Evolutionary conservation across 2,113 vertebrate genomes (phyloP), one percentile per base, ranked within the genome.

Genomic region (Chaetops frenatus): DNA sequence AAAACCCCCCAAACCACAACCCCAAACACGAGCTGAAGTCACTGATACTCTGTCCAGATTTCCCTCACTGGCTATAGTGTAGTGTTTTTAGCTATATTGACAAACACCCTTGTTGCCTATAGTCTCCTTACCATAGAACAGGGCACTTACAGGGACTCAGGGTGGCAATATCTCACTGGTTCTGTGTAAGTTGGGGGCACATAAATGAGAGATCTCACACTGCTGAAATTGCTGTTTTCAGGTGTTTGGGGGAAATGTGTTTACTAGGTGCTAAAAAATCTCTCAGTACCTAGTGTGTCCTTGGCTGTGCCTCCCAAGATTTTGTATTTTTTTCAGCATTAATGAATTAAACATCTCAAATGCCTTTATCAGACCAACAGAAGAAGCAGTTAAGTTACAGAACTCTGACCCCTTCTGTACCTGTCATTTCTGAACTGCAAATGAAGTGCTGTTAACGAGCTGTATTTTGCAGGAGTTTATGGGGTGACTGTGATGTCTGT

Each of bases 341-440:
- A 62, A 92, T 83, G 58, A 90, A 88, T 81, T 91, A 86, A 94
- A 62, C 58, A 85, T 79, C 31, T 19, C 45, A 69, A 77, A 62
- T 38, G 35, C 15, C 24, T 76, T 69, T 70, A 50, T 70, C 67
- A 58, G 58, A 50, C 62, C 58, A 42, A 2, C 13, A 65, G 81
- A 54, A 45, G 29, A 48, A 80, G 71, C 31, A 15, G 40, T 23
- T 17, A 31, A 62, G 67, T 70, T 93, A 23, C 57, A 72, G 47
- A 58, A 62, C 79, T 90, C 35, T 36, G 66, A 36, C 31, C 16
- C 2, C 19, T 81, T 70, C 42, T 51, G 27, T 18, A 8, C 27
- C 47, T 81, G n/a, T 70, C 15, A 22, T 28, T 86, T 81, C 69
- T 57, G 76, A 62, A 2, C 67, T 56, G 60, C 38, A 69, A 47